A percentile compares a stretch with the other conserved stretches of the same genome.
Conservation (phyloP, 1,140 invertebrate species). For the Drosophila truncata region DNA sequence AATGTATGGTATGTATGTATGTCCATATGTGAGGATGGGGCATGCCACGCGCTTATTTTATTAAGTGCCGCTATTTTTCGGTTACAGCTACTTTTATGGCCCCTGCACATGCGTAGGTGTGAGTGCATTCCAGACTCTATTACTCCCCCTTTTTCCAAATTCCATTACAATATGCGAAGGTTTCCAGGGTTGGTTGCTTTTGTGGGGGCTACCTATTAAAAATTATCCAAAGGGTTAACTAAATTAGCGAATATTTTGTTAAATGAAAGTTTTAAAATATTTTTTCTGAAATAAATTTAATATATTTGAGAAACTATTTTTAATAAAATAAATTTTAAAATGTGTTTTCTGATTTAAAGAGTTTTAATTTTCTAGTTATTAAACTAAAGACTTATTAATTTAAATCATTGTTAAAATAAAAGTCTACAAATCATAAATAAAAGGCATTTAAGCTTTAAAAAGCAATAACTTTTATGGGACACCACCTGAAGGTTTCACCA, state of each 20-base stretch:
- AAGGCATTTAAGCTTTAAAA: background rate
- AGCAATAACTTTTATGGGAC: too few species aligned
- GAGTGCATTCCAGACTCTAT: slow-evolving; percentile 15
- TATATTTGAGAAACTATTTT: background rate
- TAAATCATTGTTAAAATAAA: background rate
- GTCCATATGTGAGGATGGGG: slow-evolving; percentile 1
- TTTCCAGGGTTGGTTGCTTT: slow-evolving; percentile 21
- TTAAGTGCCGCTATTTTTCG: slow-evolving; percentile 75
- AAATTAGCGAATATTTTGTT: background rate
- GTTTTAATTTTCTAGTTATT: too few species aligned
- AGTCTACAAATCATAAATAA: fast-evolving
- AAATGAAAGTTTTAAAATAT: background rate
- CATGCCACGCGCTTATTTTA: slow-evolving; percentile 63
- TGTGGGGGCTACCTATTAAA: background rate
- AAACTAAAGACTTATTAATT: too few species aligned
- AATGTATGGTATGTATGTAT: slow-evolving; percentile 3
- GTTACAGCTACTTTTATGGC: slow-evolving; percentile 65
- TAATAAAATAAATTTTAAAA: background rate
- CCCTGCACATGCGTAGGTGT: slow-evolving; percentile 36
- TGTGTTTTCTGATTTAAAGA: background rate
- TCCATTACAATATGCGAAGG: slow-evolving; percentile 2
- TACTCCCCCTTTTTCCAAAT: slow-evolving; percentile 2
- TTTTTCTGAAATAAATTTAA: background rate
- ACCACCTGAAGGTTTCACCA: background rate
- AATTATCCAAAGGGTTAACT: background rate